Conservation (phyloP, 2,888 invertebrate species). For the Lasioglossum lativentre region DNA sequence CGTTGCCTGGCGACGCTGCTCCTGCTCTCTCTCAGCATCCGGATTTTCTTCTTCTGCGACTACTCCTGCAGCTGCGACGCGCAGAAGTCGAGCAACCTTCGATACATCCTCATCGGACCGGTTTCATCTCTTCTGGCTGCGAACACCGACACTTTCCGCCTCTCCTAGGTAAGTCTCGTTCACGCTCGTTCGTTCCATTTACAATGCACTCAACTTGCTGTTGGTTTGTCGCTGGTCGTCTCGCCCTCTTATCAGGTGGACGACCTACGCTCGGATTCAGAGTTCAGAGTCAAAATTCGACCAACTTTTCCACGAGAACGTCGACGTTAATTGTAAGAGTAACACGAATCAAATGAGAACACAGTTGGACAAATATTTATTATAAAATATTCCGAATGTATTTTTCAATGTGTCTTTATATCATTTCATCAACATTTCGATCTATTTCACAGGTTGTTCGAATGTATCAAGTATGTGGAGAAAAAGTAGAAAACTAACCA, state of each 20-base stretch:
- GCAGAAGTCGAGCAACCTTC: slow-evolving; percentile 60
- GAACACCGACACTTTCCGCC: not conserved
- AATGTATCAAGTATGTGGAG: slow-evolving; percentile 40
- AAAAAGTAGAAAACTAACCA: slow-evolving; percentile 19
- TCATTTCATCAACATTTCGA: not conserved
- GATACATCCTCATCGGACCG: slow-evolving; percentile 47
- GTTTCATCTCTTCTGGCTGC: slow-evolving; percentile 37
- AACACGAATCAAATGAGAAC: not conserved
- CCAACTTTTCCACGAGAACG: not conserved
- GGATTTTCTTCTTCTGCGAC: slow-evolving; percentile 55
- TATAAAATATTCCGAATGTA: not conserved
- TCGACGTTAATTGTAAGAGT: not conserved
- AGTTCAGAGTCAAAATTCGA: slow-evolving; percentile 17
- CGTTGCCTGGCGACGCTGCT: slow-evolving; percentile 78
- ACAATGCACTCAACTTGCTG: not conserved
- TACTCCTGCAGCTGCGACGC: slow-evolving; percentile 56
- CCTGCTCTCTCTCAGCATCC: slow-evolving; percentile 61
- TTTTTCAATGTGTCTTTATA: not conserved
- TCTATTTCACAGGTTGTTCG: not conserved
- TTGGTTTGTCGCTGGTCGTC: too few species aligned
- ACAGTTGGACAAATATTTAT: not conserved
- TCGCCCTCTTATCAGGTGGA: not conserved
- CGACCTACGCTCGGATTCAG: not conserved
- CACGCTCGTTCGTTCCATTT: not conserved
- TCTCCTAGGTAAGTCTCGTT: slow-evolving; percentile 19